Evolutionary conservation across 2,113 vertebrate genomes (phyloP).

Genomic region (Alectura lathami): DNA sequence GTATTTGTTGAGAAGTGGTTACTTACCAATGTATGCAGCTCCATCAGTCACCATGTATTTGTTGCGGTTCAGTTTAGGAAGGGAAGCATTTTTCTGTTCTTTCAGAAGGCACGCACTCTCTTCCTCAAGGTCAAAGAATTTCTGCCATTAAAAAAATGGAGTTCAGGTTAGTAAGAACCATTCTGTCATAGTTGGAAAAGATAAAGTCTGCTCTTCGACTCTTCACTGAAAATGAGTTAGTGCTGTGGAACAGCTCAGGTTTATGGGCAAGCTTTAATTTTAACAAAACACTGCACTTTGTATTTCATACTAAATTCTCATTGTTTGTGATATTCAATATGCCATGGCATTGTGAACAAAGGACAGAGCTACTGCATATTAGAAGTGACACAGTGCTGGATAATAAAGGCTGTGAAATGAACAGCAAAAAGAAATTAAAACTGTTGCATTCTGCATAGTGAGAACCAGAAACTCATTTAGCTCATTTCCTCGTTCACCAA

Average conservation of each 20-base stretch:
- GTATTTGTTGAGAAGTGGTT: background rate
- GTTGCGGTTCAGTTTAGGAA: conserved; percentile 89
- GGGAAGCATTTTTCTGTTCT: conserved; percentile 80
- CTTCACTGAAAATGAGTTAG: background rate
- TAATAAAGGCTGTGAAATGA: background rate
- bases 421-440: background rate
- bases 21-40: conserved; percentile 90
- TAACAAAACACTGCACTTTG: background rate
- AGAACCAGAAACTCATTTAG: background rate
- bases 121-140: conserved; percentile 89
- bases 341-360: background rate
- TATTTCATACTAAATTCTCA: background rate
- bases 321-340: background rate
- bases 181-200: background rate
- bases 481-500: background rate
- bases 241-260: background rate
- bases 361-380: background rate
- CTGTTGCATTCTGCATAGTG: background rate
- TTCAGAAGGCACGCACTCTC: conserved; percentile 79
- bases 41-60: conserved; percentile 95
- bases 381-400: background rate
- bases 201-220: background rate
- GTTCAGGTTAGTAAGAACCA: background rate
- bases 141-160: conserved; percentile 77
- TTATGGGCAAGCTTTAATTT: background rate